phyloP scores from a whole-genome alignment of 2,797 vertebrate genomes.

The Acridotheres tristis region DNA sequence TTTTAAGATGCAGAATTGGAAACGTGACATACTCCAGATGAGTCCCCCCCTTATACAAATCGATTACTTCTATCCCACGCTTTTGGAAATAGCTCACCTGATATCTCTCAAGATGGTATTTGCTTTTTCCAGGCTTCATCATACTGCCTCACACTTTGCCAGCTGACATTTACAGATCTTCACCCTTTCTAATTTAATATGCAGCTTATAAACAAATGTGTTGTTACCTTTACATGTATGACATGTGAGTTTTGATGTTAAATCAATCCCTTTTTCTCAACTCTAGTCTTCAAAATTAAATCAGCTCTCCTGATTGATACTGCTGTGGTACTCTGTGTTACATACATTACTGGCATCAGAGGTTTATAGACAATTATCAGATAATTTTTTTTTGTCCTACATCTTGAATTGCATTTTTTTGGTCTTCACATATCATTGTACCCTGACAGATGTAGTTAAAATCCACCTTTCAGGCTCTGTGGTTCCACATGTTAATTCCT shows the following conservation, averaged over 20 bases:
- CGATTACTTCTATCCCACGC: background rate
- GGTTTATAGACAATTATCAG: background rate
- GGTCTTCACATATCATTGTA: background rate
- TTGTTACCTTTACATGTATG: background rate
- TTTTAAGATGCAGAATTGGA: background rate
- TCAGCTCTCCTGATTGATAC: background rate
- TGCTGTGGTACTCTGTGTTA: background rate
- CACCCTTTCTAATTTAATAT: background rate
- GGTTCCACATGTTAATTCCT: constrained; percentile 4
- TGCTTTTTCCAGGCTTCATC: background rate
- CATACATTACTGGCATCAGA: background rate
- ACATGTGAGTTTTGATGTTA: background rate
- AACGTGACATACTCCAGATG: background rate
- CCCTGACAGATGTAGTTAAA: background rate
- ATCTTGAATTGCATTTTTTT: background rate
- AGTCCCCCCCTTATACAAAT: background rate
- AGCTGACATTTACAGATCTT: background rate
- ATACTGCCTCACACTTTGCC: background rate
- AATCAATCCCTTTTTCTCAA: background rate
- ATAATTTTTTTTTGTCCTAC: background rate
- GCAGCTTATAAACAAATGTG: background rate
- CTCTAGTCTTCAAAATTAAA: background rate
- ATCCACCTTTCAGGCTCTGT: background rate
- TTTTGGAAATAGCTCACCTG: background rate
- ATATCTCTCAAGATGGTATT: background rate